Conservation (phyloP, 2,797 vertebrate genomes). For the Chaetophractus vellerosus region DNA sequence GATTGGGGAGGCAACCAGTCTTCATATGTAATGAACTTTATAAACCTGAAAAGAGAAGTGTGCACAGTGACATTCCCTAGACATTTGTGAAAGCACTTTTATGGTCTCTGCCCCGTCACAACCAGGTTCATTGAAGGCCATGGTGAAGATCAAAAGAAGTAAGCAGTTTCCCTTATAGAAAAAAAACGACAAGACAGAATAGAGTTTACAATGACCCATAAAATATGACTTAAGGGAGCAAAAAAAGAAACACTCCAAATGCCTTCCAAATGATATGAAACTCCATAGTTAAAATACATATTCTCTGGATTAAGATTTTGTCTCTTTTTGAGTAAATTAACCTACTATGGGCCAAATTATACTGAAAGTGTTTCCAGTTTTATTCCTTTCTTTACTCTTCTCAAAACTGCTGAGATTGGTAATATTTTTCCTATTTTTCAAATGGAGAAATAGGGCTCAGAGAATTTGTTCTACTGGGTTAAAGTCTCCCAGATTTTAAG, state of each 20-base stretch:
- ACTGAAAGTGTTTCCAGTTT: background rate
- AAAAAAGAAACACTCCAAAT: background rate
- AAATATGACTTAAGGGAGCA: background rate
- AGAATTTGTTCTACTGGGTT: background rate
- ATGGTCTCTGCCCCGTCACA: background rate
- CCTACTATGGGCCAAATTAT: background rate
- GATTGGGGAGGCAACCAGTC: background rate
- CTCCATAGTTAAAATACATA: constrained; percentile 17
- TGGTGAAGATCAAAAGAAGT: background rate
- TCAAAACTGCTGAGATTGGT: background rate
- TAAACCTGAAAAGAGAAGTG: background rate
- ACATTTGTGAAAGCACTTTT: background rate
- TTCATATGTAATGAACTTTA: constrained; percentile 34
- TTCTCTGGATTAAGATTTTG: background rate
- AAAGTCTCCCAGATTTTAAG: background rate
- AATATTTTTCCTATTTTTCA: background rate
- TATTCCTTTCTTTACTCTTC: background rate
- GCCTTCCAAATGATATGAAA: background rate
- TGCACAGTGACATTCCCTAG: background rate
- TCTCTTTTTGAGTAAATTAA: constrained; percentile 35
- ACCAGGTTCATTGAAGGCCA: background rate
- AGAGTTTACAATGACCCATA: background rate
- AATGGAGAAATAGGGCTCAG: background rate
- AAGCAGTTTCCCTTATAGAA: background rate
- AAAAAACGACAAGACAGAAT: background rate